Percentiles rank a stretch among this genome's conserved stretches.
Evolutionary conservation across 2,888 invertebrate species (phyloP).

Genomic region (Agriopis leucophaearia): DNA sequence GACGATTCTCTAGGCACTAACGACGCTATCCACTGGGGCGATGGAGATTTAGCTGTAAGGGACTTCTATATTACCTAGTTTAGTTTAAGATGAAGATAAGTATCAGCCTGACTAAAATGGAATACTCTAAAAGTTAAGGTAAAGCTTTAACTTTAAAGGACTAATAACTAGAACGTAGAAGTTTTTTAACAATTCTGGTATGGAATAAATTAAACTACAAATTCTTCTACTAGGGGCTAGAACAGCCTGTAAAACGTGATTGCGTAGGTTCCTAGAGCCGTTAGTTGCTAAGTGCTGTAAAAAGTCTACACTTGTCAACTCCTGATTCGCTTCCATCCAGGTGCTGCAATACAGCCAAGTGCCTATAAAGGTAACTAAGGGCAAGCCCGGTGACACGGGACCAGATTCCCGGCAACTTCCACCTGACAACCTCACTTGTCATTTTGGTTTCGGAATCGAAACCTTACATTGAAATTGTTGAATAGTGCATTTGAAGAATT

Average conservation of each 20-base stretch:
- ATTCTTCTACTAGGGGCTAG: no score
- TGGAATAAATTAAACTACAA: no score
- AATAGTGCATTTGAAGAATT: background rate
- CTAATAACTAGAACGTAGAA: no score
- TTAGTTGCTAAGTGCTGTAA: no score
- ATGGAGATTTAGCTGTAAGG: conserved; percentile 76
- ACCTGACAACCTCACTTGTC: conserved; percentile 83
- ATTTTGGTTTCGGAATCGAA: conserved; percentile 78
- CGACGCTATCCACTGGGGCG: conserved; percentile 77
- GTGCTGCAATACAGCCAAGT: conserved; percentile 68
- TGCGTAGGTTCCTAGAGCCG: no score
- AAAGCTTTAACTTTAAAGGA: no score
- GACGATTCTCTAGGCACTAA: conserved; percentile 76
- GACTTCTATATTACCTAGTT: background rate
- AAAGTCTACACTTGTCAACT: no score
- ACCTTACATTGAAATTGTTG: conserved; percentile 52
- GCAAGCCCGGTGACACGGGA: conserved; percentile 62
- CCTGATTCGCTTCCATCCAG: conserved; percentile 49
- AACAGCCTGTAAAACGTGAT: no score
- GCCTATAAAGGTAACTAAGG: conserved; percentile 62
- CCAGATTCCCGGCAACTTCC: conserved; percentile 58
- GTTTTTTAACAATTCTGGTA: no score
- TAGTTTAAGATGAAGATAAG: background rate
- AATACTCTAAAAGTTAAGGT: no score
- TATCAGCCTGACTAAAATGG: no score